Evolutionary conservation across 1,140 invertebrate species (phyloP).

Genomic region (Drosophila kohkoa): DNA sequence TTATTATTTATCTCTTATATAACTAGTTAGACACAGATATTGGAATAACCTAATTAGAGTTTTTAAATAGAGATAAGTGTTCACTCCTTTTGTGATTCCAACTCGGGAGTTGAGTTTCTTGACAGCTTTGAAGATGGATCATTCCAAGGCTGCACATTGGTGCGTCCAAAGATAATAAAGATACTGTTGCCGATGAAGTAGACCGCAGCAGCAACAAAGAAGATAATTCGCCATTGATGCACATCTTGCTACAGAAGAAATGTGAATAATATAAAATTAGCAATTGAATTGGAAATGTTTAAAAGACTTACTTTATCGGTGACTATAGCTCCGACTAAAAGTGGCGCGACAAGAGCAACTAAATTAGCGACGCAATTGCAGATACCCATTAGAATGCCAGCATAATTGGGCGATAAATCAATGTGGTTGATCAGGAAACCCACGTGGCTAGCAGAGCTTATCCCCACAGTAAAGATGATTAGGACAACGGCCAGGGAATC

Average conservation of each 20-base stretch:
- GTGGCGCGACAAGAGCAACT: slow-evolving; percentile 89
- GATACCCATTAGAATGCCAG: slow-evolving; percentile 88
- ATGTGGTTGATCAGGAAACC: slow-evolving; percentile 89
- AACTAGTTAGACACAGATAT: not conserved
- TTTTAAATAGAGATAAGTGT: not conserved
- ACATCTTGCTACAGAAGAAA: slow-evolving; percentile 84
- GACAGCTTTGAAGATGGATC: slow-evolving; percentile 74
- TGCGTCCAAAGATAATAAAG: slow-evolving; percentile 89
- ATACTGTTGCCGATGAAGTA: slow-evolving; percentile 89
- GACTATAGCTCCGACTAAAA: slow-evolving; percentile 87
- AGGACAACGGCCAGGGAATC: slow-evolving; percentile 86
- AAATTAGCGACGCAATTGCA: slow-evolving; percentile 91
- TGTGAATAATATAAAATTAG: no score
- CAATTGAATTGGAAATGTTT: no score
- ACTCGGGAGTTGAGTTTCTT: not conserved
- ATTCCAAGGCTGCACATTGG: slow-evolving; percentile 88
- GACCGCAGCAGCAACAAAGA: slow-evolving; percentile 89
- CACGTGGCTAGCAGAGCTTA: slow-evolving; percentile 90
- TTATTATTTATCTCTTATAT: no score
- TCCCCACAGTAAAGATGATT: slow-evolving; percentile 89
- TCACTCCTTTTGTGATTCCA: slow-evolving; percentile 27
- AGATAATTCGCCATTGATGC: slow-evolving; percentile 90
- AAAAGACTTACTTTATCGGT: slow-evolving; percentile 86
- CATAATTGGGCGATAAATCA: slow-evolving; percentile 91
- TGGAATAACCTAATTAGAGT: not conserved